Percentiles rank a stretch among this genome's conserved stretches.
Conservation (phyloP, 2,888 invertebrate genomes). For the Drosophila cognata region DNA sequence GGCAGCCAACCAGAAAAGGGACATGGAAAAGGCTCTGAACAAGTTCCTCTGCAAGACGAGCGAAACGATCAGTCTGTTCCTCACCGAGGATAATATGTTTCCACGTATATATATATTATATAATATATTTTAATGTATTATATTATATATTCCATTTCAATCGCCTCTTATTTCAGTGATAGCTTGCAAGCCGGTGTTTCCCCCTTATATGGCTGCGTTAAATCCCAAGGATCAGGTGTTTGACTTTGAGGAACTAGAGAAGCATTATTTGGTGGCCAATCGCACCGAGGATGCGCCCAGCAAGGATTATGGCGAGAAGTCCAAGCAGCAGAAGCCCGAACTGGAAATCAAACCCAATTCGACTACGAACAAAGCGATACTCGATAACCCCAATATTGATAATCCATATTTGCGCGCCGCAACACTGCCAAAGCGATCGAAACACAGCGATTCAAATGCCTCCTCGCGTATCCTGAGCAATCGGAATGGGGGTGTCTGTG, state of each 20-base stretch:
- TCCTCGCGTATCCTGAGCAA: slow-evolving; percentile 19
- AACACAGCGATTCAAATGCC: slow-evolving; percentile 50
- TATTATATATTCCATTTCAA: slow-evolving; percentile 62
- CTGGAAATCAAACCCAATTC: slow-evolving; percentile 85
- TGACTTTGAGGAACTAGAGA: slow-evolving; percentile 93
- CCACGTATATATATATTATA: slow-evolving; percentile 86
- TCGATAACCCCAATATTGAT: slow-evolving; percentile 87
- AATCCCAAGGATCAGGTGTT: slow-evolving; percentile 97
- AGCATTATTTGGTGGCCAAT: slow-evolving; percentile 89
- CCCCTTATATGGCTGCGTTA: slow-evolving; percentile 93
- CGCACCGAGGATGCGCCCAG: slow-evolving; percentile 88
- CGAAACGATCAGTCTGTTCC: slow-evolving; percentile 95
- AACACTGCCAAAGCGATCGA: slow-evolving; percentile 83
- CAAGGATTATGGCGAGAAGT: slow-evolving; percentile 83
- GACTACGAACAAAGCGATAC: slow-evolving; percentile 84
- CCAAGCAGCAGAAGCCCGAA: slow-evolving; percentile 83
- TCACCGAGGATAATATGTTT: slow-evolving; percentile 95
- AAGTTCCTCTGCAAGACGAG: slow-evolving; percentile 97
- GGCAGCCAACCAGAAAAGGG: slow-evolving; percentile 96
- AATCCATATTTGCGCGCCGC: slow-evolving; percentile 89
- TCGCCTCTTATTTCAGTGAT: slow-evolving; percentile 88
- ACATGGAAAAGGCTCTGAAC: slow-evolving; percentile 96
- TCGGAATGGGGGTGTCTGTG: not conserved
- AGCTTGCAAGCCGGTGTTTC: slow-evolving; percentile 92
- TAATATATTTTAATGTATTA: not conserved